These are phyloP conservation scores for Promerops cafer DNA, from an alignment of 2,113 vertebrate species.

Conservation along the genomic window DNA sequence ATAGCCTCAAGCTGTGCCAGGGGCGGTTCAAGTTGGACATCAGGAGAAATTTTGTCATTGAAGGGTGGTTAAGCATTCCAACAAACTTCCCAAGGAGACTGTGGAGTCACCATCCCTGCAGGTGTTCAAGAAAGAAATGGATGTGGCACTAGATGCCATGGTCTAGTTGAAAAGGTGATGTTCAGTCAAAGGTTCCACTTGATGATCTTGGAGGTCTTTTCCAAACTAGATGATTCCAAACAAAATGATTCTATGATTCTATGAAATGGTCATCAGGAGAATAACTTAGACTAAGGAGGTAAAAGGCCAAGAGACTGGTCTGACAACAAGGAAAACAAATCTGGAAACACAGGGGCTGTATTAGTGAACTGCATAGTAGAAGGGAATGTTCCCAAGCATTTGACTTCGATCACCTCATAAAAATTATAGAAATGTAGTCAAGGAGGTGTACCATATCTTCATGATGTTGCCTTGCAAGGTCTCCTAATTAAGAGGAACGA, in stretches of 20 bases:
- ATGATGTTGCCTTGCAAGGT: background rate
- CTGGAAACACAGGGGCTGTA: fast-evolving
- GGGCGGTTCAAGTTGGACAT: background rate
- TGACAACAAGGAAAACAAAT: background rate
- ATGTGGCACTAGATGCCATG: background rate
- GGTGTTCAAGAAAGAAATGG: background rate
- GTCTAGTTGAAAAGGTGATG: background rate
- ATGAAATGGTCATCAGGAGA: background rate
- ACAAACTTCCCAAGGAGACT: background rate
- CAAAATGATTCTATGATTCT: background rate
- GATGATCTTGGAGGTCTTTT: background rate
- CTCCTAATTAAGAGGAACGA: background rate
- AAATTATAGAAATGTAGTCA: background rate
- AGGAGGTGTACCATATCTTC: background rate
- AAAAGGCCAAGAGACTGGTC: background rate
- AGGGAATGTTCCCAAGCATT: background rate
- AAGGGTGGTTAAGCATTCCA: background rate
- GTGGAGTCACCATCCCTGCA: background rate
- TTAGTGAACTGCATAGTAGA: background rate
- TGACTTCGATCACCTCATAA: background rate
- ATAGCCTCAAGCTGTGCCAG: background rate
- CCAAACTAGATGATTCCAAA: background rate
- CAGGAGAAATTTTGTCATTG: background rate
- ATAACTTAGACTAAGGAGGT: background rate
- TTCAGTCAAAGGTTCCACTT: background rate